These are phyloP conservation scores for Aproaerema taeniolella DNA, from an alignment of 2,888 invertebrate species.

Conservation along the genomic window DNA sequence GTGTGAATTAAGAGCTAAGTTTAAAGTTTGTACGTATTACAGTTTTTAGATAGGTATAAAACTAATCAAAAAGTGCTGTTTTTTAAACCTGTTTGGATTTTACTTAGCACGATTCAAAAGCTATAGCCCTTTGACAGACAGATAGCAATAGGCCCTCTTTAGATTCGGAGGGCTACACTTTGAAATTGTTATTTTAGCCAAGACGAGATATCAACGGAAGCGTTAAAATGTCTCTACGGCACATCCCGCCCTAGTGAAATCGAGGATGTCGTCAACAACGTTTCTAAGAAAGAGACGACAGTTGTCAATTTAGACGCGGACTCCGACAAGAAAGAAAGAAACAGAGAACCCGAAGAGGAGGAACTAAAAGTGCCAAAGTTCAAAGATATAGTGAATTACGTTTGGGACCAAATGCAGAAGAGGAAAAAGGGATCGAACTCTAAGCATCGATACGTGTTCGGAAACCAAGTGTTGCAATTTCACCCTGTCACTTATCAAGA, in stretches of 20 bases:
- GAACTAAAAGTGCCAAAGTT: slow-evolving; percentile 83
- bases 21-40: too few species aligned
- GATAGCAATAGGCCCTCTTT: too few species aligned
- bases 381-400: slow-evolving; percentile 82
- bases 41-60: too few species aligned
- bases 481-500: slow-evolving; percentile 84
- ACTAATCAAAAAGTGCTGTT: too few species aligned
- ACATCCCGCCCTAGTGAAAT: slow-evolving; percentile 74
- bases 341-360: slow-evolving; percentile 35
- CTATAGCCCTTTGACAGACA: too few species aligned
- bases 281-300: slow-evolving; percentile 51
- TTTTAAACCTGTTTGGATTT: too few species aligned
- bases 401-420: slow-evolving; percentile 81
- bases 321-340: slow-evolving; percentile 57
- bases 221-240: slow-evolving; percentile 85
- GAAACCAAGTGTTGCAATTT: slow-evolving; percentile 84
- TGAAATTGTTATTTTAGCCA: slow-evolving; percentile 63
- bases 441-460: slow-evolving; percentile 78
- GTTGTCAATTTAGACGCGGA: slow-evolving; percentile 49
- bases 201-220: slow-evolving; percentile 86
- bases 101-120: too few species aligned
- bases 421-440: slow-evolving; percentile 76
- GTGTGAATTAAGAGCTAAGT: too few species aligned
- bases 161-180: too few species aligned
- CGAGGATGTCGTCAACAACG: slow-evolving; percentile 68